Conservation (phyloP, 2,797 vertebrate species). For the Esox masquinongy region DNA sequence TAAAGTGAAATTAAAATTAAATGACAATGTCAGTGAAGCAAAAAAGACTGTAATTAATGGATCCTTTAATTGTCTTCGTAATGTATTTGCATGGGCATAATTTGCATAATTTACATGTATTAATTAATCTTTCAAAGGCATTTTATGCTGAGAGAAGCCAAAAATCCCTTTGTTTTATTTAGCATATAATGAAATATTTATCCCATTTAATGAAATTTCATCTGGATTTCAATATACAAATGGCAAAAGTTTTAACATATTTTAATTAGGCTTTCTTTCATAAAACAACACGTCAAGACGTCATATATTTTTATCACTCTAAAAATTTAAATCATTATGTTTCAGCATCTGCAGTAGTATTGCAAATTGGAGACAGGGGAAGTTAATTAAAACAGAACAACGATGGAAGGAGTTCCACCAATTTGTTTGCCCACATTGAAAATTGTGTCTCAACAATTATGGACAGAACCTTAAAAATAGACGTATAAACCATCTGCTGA, state of each 20-base stretch:
- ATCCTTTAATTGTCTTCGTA: conserved; percentile 99
- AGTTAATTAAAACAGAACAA: conserved; percentile 6
- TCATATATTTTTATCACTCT: conserved; percentile 42
- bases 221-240: conserved; percentile 99
- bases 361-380: conserved; percentile 11
- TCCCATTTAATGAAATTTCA: conserved; percentile 99
- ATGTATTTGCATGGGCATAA: conserved; percentile 99
- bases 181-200: conserved; percentile 99
- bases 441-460: neutral
- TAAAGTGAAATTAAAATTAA: conserved; percentile 99
- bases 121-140: conserved; percentile 99
- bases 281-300: conserved; percentile 64
- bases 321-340: conserved; percentile 53
- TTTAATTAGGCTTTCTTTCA: conserved; percentile 81
- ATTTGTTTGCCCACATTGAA: conserved; percentile 7
- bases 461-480: neutral
- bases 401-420: conserved; percentile 13
- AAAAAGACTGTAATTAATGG: conserved; percentile 99
- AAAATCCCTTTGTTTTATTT: conserved; percentile 99
- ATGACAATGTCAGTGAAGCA: conserved; percentile 99
- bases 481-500: neutral
- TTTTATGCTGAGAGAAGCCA: conserved; percentile 99
- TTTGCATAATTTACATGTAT: conserved; percentile 99
- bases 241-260: conserved; percentile 91
- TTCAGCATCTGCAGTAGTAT: conserved; percentile 50